A percentile compares a stretch with the other conserved stretches of the same genome.
Conservation (phyloP, 2,888 invertebrate genomes). For the Hemistola chrysoprasaria region DNA sequence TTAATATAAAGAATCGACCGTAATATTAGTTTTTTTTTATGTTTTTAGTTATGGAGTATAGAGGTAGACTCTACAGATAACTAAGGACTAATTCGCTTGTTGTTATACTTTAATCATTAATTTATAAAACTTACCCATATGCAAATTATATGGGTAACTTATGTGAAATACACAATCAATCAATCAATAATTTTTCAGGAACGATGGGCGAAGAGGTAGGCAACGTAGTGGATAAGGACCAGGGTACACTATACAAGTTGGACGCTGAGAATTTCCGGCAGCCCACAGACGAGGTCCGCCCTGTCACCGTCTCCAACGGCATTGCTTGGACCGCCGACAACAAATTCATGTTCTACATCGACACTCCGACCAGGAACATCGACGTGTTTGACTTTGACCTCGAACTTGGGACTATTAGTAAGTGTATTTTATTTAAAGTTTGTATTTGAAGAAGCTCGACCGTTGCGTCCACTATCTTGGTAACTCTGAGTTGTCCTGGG, state of each 20-base stretch:
- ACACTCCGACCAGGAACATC: slow-evolving; percentile 85
- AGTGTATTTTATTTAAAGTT: slow-evolving; percentile 46
- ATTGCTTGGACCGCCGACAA: slow-evolving; percentile 88
- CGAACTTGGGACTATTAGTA: slow-evolving; percentile 82
- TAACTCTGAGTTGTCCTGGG: no score
- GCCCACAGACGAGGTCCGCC: slow-evolving; percentile 57
- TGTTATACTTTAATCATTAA: no score
- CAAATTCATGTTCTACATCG: slow-evolving; percentile 89
- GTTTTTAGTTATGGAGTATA: no score
- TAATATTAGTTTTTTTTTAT: no score
- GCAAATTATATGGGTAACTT: no score
- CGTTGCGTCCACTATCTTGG: no score
- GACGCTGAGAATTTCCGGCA: slow-evolving; percentile 57
- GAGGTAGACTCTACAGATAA: no score
- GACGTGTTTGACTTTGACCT: slow-evolving; percentile 87
- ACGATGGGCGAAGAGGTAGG: slow-evolving; percentile 84
- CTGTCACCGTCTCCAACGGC: slow-evolving; percentile 89
- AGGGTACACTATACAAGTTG: slow-evolving; percentile 83
- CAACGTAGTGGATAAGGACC: slow-evolving; percentile 66
- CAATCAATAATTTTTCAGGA: no score
- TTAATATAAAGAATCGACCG: no score
- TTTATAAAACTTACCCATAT: no score
- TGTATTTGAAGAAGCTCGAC: no score
- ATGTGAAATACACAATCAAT: no score
- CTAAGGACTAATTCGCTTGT: background rate